Conservation (phyloP, 2,113 vertebrate genomes). For the Catharus fuscescens region DNA sequence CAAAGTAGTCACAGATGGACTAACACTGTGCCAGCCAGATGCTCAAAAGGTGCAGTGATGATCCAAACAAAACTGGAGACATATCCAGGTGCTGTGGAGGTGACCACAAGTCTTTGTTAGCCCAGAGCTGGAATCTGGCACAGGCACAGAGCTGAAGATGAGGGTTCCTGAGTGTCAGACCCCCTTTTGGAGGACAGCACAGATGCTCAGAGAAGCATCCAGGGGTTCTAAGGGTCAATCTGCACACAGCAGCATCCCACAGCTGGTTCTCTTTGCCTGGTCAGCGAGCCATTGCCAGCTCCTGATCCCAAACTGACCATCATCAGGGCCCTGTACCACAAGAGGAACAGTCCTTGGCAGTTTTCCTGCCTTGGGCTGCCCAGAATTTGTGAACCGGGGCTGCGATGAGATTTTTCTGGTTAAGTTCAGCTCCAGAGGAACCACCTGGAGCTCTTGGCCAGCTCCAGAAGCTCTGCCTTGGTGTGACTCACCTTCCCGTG, state of each 20-base stretch:
- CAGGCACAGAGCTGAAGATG: neutral
- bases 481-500: conserved; percentile 6
- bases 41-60: fast-evolving
- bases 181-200: neutral
- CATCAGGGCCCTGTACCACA: neutral
- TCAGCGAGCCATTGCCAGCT: neutral
- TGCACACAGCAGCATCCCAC: neutral
- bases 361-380: neutral
- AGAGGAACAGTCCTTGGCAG: neutral
- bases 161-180: neutral
- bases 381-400: fast-evolving
- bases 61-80: neutral
- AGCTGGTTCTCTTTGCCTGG: neutral
- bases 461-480: neutral
- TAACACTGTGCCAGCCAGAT: neutral
- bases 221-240: neutral
- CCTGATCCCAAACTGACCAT: neutral
- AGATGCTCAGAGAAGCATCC: neutral
- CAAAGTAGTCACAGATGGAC: neutral
- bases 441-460: conserved; percentile 22
- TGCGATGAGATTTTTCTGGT: neutral
- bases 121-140: neutral
- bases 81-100: neutral
- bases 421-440: conserved; percentile 13
- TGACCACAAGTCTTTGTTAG: neutral